Evolutionary conservation across 2,113 vertebrate genomes (phyloP).

Genomic region (Takifugu bimaculatus): DNA sequence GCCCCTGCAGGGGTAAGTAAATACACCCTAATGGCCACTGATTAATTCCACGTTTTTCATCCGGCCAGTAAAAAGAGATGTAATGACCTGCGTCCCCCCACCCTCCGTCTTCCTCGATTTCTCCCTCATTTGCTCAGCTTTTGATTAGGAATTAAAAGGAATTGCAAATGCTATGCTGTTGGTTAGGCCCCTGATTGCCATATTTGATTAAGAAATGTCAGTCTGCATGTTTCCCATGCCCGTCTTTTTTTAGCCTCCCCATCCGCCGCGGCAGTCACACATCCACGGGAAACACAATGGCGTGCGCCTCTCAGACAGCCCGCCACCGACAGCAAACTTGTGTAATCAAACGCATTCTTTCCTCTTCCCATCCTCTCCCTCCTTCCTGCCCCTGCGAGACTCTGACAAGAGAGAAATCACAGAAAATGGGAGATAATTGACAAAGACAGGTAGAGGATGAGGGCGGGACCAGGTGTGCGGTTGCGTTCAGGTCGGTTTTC

Average conservation of each 20-base stretch:
- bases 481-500: constrained; percentile 10
- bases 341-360: constrained; percentile 81
- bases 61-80: constrained; percentile 90
- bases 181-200: constrained; percentile 88
- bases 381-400: constrained; percentile 17
- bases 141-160: constrained; percentile 98
- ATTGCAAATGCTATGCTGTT: constrained; percentile 92
- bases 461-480: constrained; percentile 45
- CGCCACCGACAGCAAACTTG: constrained; percentile 59
- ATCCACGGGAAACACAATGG: constrained; percentile 73
- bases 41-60: constrained; percentile 99
- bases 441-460: constrained; percentile 71
- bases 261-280: constrained; percentile 58
- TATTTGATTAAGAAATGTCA: constrained; percentile 84
- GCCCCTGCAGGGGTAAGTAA: constrained; percentile 74
- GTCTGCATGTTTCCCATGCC: constrained; percentile 68
- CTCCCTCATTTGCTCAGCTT: constrained; percentile 81
- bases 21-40: constrained; percentile 98
- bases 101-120: constrained; percentile 56
- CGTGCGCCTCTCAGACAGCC: constrained; percentile 49
- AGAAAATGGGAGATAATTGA: constrained; percentile 76
- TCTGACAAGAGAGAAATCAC: constrained; percentile 69
- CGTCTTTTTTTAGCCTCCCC: constrained; percentile 57
- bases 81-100: constrained; percentile 84
- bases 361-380: constrained; percentile 34